A percentile compares a stretch with the other conserved stretches of the same genome.
Evolutionary conservation across 1,140 invertebrate species (phyloP).

Genomic region (Solen grandis): DNA sequence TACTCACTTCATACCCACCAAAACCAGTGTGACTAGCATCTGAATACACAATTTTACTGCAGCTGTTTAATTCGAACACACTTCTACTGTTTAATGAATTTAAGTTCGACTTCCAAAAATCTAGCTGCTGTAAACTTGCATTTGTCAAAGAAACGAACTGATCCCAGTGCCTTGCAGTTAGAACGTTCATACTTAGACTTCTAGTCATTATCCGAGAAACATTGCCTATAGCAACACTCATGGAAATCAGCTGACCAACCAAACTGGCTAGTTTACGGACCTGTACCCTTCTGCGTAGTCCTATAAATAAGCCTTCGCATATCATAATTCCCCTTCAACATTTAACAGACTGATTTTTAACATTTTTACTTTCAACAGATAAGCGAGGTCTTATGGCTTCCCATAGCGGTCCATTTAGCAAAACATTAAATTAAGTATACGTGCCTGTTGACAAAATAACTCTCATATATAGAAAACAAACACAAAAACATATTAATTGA

Average conservation of each 20-base stretch:
- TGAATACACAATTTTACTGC: neutral
- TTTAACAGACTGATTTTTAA: no score
- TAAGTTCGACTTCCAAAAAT: neutral
- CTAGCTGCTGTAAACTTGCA: neutral
- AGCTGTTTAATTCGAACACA: neutral
- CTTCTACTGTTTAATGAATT: neutral
- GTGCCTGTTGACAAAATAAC: no score
- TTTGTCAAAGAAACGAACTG: neutral
- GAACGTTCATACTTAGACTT: slow-evolving; percentile 31
- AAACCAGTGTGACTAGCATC: neutral
- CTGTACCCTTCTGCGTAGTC: slow-evolving; percentile 6
- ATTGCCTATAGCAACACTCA: slow-evolving; percentile 41
- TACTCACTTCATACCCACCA: neutral
- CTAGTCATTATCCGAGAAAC: slow-evolving; percentile 54
- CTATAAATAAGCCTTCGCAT: no score
- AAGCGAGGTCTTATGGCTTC: no score
- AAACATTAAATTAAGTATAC: no score
- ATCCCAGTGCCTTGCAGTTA: neutral
- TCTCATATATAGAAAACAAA: no score
- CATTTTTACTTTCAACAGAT: no score
- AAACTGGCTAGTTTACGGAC: slow-evolving; percentile 43
- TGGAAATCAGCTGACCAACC: slow-evolving; percentile 54
- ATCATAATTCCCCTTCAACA: no score
- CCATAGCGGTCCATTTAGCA: no score
- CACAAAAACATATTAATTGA: no score